These are phyloP conservation scores for Epicauta chinensis DNA, from an alignment of 1,140 invertebrate genomes.

Conservation along the genomic window DNA sequence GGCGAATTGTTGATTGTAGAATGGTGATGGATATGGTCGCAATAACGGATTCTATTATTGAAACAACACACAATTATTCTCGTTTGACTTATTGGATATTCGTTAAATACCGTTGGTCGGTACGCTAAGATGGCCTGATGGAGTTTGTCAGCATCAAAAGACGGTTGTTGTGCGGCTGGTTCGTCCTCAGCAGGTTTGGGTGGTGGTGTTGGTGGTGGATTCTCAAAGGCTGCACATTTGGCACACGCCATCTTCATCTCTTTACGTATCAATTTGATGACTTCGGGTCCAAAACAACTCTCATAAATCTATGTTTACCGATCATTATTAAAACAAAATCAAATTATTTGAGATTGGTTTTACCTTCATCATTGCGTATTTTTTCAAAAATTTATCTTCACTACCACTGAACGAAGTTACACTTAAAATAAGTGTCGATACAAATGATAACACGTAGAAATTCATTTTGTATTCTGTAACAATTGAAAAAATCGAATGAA, in stretches of 20 bases:
- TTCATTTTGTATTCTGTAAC: too few relatives aligned
- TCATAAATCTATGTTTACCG: conserved; percentile 53
- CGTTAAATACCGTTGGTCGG: conserved; percentile 31
- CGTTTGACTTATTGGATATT: too few relatives aligned
- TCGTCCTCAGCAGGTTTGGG: conserved; percentile 32
- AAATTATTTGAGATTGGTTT: conserved; percentile 17
- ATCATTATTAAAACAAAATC: conserved; percentile 1
- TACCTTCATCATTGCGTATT: conserved; percentile 65
- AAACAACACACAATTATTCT: too few relatives aligned
- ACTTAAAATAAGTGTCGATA: too few relatives aligned
- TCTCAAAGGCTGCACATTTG: conserved; percentile 48
- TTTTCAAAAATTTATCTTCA: conserved; percentile 58
- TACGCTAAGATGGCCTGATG: conserved; percentile 47
- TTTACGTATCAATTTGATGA: conserved; percentile 57
- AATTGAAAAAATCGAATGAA: too few relatives aligned
- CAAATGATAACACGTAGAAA: too few relatives aligned
- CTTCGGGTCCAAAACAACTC: conserved; percentile 58
- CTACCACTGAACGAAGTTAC: conserved; percentile 45
- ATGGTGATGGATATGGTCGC: conserved; percentile 20
- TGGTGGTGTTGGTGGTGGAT: conserved; percentile 41
- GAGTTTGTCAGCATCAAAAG: conserved; percentile 44
- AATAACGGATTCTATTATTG: conserved; percentile 22
- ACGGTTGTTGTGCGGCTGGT: conserved; percentile 28
- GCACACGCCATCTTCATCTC: conserved; percentile 58
- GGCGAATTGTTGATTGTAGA: conserved; percentile 11